Conservation (phyloP, 1,140 invertebrate genomes). For the Drosophila ananassae region DNA sequence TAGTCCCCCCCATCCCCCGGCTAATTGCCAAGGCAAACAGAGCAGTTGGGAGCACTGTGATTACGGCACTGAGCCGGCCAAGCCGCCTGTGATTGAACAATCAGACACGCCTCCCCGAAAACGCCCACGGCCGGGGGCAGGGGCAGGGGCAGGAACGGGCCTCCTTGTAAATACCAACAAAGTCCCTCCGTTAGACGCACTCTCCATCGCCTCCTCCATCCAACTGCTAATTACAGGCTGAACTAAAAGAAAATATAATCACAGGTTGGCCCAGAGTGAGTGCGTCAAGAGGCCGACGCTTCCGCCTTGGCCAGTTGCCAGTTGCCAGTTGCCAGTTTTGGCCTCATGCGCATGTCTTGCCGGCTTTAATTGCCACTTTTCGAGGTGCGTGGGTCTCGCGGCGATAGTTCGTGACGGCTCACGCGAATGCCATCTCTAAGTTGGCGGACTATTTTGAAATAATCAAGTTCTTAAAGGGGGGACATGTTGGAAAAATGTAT, state of each 20-base stretch:
- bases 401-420: neutral
- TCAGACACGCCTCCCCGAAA: constrained; percentile 63
- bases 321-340: neutral
- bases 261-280: constrained; percentile 44
- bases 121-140: constrained; percentile 59
- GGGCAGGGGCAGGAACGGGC: neutral
- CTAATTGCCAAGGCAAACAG: constrained; percentile 61
- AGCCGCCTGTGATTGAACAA: constrained; percentile 73
- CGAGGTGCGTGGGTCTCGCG: neutral
- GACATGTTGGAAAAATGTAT: too few relatives aligned
- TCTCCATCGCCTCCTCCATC: neutral
- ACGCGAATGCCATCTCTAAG: neutral
- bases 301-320: constrained; percentile 24
- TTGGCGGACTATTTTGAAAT: too few relatives aligned
- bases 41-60: constrained; percentile 47
- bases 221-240: constrained; percentile 49
- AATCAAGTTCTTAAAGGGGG: too few relatives aligned
- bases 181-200: constrained; percentile 42
- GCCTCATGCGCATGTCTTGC: constrained; percentile 12
- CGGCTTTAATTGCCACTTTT: constrained; percentile 33
- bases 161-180: neutral
- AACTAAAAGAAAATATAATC: constrained; percentile 36
- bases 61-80: constrained; percentile 26
- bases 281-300: constrained; percentile 55
- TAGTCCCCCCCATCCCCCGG: neutral